Base-by-base conservation (phyloP, 2,113 vertebrate genomes). In the Bostrychus sinensis region DNA sequence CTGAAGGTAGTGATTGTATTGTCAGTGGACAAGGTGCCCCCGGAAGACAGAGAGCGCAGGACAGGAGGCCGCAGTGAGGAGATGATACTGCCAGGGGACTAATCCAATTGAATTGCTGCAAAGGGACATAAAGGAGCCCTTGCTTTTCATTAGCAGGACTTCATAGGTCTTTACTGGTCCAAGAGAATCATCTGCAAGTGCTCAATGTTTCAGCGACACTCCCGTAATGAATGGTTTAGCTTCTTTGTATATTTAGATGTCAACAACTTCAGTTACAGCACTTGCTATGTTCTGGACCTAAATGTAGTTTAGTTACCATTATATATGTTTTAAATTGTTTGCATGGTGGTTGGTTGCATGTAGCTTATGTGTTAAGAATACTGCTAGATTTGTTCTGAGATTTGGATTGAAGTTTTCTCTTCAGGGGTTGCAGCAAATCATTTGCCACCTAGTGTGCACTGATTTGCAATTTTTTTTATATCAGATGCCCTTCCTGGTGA, bases 21-120 rank as follows among this genome's bases (percentile, higher is more conserved):
- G 77, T 81, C 79, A 86, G 67, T 77, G 58, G 72, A 66, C 74
- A 85, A 90, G 76, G 80, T 86, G 83, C 78, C 77, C 70, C 70
- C 60, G 70, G 26, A 72, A 51, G 48, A 51, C 26, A 14, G 13
- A 48, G 12, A 73, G 70, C 78, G 69, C 20, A 38, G 7, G 55
- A 60, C 60, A 66, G 7, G 41, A 62, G 72, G 46, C 66, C 61
- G 83, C 72, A 78, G 59, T 61, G 50, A 50, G 1, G 67, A 63
- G 65, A 81, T 51, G 75, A 78, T 77, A 37, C 70, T 45, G 58
- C 61, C 26, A 22, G 63, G 67, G 56, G 71, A 65, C 36, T 75
- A 83, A 89, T 89, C 69, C 38, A 72, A 82, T 86, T 86, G 66
- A 53, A 22, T 26, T 55, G 71, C 3, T 34, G 25, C 19, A 22